Conservation (phyloP, 2,113 vertebrate genomes). For the Hypocryptadius cinnamomeus region DNA sequence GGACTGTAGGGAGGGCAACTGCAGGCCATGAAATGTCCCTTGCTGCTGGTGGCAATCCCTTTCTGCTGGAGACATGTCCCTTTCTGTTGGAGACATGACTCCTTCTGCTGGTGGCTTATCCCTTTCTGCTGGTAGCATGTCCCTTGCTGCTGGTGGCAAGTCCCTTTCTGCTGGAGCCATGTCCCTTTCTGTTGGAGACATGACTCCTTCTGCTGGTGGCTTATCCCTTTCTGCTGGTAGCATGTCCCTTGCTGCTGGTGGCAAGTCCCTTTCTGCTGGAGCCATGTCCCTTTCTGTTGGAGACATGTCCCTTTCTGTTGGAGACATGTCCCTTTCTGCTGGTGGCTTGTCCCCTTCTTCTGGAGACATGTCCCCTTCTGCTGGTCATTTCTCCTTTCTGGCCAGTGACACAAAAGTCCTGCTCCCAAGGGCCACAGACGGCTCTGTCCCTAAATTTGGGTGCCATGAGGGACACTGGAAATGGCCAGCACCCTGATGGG, state of each 20-base stretch:
- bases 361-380: not conserved
- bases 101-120: too few species aligned
- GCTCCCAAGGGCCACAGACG: rapidly evolving
- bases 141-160: too few species aligned
- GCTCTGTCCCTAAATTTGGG: not conserved
- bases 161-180: rapidly evolving
- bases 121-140: not conserved
- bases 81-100: not conserved
- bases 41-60: rapidly evolving
- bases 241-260: too few species aligned
- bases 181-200: not conserved
- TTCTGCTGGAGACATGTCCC: not conserved
- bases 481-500: not conserved
- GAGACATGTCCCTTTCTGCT: not conserved
- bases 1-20: not conserved
- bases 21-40: not conserved
- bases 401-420: not conserved
- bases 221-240: too few species aligned
- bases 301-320: too few species aligned
- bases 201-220: too few species aligned
- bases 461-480: not conserved
- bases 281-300: not conserved
- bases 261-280: not conserved
- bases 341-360: not conserved
- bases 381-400: not conserved